Evolutionary conservation across 1,140 invertebrate genomes (phyloP), one percentile per base, ranked within the genome.

Genomic region (Arion vulgaris): DNA sequence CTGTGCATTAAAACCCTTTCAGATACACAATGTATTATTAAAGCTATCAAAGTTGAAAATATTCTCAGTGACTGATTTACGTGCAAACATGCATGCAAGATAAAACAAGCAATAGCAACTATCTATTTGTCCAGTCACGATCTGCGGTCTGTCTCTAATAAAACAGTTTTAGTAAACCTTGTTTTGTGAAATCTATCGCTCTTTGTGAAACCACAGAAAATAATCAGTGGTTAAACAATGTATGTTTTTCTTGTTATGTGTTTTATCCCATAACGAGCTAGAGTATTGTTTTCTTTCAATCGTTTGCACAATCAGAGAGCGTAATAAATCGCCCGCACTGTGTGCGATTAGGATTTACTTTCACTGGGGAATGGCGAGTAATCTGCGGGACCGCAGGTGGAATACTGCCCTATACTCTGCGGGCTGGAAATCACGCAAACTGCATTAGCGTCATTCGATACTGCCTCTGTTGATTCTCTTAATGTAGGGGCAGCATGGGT

Each of bases 201-300:
- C 62, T 28, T 32, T 28, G n/a, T 11, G 62, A 28, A 32, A 66
- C 62, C 62, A 66, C 62, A 17, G 7, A 66, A 34, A 66, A 66
- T 32, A 66, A 66, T 66, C 62, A 57, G 53, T 15, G 62, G n/a
- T 66, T 66, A 66, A 66, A 66, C 62, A 66, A 66, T 66, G 62
- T 17, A 28, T 7, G 62, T 2, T 66, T 32, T 66, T 66, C n/a
- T 66, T 66, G 28, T 34, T 32, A 66, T 28, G 1, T 34, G n/a
- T 66, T 28, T 66, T 1, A 9, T 5, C n/a, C n/a, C n/a, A 5
- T 66, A 66, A 66, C 62, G 62, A 66, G 62, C n/a, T 28, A 7
- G n/a, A 13, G 62, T 66, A 66, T 66, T 66, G 62, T 66, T 66
- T 66, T 66, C 62, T 66, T 28, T 34, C 62, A 66, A 66, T 66